phyloP scores from a whole-genome alignment of 2,888 invertebrate species.

The Aromia moschata region DNA sequence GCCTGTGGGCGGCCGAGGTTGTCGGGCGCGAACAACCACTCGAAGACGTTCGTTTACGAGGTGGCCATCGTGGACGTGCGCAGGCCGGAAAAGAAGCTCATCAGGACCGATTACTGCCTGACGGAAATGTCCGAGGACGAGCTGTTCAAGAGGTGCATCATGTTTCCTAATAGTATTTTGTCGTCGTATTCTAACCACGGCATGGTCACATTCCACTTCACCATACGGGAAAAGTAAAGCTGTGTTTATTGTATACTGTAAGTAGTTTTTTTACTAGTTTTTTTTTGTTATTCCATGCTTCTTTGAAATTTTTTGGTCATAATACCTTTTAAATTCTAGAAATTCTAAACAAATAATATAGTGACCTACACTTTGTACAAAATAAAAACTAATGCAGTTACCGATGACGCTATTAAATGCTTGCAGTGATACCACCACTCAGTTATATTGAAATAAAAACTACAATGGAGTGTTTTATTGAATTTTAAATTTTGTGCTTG shows the following conservation, averaged over 20 bases:
- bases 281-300: too few relatives aligned
- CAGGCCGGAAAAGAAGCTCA: conserved; percentile 50
- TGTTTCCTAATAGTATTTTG: conserved; percentile 51
- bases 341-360: too few relatives aligned
- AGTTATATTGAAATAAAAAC: too few relatives aligned
- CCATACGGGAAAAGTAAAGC: conserved; percentile 39
- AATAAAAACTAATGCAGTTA: too few relatives aligned
- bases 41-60: conserved; percentile 50
- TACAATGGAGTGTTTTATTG: too few relatives aligned
- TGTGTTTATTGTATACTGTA: not conserved
- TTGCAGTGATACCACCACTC: too few relatives aligned
- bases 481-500: too few relatives aligned
- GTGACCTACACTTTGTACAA: too few relatives aligned
- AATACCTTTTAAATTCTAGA: too few relatives aligned
- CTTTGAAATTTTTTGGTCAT: too few relatives aligned
- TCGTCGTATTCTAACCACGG: conserved; percentile 50
- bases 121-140: conserved; percentile 50
- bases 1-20: conserved; percentile 54
- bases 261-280: not conserved
- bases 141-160: conserved; percentile 51
- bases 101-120: conserved; percentile 52
- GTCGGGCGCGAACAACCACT: conserved; percentile 45
- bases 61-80: conserved; percentile 51
- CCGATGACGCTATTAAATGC: too few relatives aligned
- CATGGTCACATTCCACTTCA: conserved; percentile 43